Percentiles rank a stretch among this genome's conserved stretches.
Conservation (phyloP, 2,888 invertebrate genomes). For the Carcina quercana region DNA sequence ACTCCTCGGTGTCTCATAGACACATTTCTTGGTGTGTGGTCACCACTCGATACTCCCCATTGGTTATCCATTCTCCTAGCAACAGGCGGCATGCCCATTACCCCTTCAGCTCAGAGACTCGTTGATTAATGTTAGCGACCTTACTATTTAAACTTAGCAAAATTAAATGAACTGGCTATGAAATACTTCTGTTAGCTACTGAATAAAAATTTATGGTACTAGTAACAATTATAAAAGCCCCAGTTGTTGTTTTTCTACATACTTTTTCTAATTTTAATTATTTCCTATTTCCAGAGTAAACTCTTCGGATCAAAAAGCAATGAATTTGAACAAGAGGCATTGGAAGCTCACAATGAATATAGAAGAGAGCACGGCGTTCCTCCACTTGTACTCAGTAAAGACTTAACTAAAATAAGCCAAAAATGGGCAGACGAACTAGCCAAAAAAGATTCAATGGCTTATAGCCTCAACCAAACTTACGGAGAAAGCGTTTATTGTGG, state of each 20-base stretch:
- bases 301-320: conserved; percentile 50
- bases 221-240: no score
- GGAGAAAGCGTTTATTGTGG: conserved; percentile 83
- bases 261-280: not conserved
- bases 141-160: no score
- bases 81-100: no score
- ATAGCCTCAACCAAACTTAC: conserved; percentile 77
- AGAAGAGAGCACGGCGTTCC: conserved; percentile 58
- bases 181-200: no score
- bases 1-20: no score
- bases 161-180: no score
- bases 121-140: no score
- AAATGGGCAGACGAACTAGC: conserved; percentile 83
- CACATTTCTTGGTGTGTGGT: no score
- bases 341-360: conserved; percentile 58
- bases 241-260: not conserved
- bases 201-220: no score
- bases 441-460: conserved; percentile 76
- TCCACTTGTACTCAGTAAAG: conserved; percentile 73
- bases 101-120: no score
- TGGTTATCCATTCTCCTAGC: no score
- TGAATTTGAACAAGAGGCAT: conserved; percentile 57
- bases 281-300: conserved; percentile 49
- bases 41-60: no score
- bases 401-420: conserved; percentile 77